Conservation (phyloP, 2,797 vertebrate species). For the Sarcoramphus papa region DNA sequence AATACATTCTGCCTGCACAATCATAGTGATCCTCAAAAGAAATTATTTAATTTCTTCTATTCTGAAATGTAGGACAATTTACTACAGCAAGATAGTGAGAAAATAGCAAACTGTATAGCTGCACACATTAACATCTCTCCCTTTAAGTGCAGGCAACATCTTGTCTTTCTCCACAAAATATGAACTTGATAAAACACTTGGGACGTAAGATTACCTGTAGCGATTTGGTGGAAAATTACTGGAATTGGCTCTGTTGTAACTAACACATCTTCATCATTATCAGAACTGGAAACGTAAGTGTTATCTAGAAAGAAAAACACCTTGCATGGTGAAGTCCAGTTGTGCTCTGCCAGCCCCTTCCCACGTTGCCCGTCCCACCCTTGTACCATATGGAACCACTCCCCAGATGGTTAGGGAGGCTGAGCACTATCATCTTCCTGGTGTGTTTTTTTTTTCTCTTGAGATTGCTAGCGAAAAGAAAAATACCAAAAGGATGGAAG, state of each 20-base stretch:
- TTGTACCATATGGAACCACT: neutral
- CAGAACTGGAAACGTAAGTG: slow-evolving; percentile 89
- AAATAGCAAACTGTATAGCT: neutral
- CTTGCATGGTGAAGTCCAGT: neutral
- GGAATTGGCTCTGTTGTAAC: slow-evolving; percentile 90
- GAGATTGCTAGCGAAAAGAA: neutral
- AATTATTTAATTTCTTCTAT: neutral
- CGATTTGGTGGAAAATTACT: slow-evolving; percentile 87
- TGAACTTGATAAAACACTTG: neutral
- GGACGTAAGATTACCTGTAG: slow-evolving; percentile 78
- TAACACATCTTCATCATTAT: slow-evolving; percentile 88
- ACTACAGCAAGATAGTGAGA: neutral
- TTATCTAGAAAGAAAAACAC: slow-evolving; percentile 78
- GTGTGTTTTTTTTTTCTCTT: neutral
- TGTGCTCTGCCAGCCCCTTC: neutral
- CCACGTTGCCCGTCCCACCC: neutral
- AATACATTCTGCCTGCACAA: neutral
- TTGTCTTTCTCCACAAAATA: neutral
- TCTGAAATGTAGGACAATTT: neutral
- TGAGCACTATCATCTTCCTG: neutral
- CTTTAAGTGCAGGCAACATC: neutral
- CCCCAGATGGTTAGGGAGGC: neutral
- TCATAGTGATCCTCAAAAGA: neutral
- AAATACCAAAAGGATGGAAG: neutral
- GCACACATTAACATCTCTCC: neutral